Evolutionary conservation across 2,797 vertebrate species (phyloP).

Genomic region (Ceyx erithaca): DNA sequence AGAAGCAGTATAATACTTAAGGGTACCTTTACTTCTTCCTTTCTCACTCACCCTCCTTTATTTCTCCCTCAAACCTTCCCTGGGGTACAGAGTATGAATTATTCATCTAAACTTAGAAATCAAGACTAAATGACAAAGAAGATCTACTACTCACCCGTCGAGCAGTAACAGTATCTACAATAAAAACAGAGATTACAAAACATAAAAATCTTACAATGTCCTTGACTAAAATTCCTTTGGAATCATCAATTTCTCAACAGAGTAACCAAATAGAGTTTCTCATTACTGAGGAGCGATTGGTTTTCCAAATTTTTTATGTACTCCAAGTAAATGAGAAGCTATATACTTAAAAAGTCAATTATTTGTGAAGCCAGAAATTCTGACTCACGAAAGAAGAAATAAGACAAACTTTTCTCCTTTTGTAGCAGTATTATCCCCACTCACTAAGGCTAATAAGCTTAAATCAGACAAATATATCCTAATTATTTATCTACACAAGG

Average conservation of each 20-base stretch:
- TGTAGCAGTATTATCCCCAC: neutral
- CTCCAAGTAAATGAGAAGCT: neutral
- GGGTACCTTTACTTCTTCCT: neutral
- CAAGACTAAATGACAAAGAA: conserved; percentile 25
- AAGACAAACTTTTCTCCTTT: neutral
- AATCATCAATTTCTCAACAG: neutral
- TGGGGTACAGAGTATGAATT: conserved; percentile 2
- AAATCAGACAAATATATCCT: neutral
- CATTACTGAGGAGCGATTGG: neutral
- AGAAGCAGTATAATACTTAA: neutral
- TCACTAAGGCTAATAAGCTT: neutral
- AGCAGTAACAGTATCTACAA: conserved; percentile 47
- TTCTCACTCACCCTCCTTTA: neutral
- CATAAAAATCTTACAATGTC: neutral
- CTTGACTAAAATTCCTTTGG: neutral
- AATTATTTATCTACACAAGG: neutral
- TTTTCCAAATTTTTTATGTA: neutral
- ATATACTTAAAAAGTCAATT: neutral
- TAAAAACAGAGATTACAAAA: conserved; percentile 33
- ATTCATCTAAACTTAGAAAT: conserved; percentile 30
- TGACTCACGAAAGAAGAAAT: neutral
- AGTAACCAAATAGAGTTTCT: neutral
- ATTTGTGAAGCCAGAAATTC: neutral
- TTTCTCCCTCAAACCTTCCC: neutral
- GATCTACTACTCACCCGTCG: conserved; percentile 41